Evolutionary conservation across 2,113 vertebrate species (phyloP).

Genomic region (Morone saxatilis): DNA sequence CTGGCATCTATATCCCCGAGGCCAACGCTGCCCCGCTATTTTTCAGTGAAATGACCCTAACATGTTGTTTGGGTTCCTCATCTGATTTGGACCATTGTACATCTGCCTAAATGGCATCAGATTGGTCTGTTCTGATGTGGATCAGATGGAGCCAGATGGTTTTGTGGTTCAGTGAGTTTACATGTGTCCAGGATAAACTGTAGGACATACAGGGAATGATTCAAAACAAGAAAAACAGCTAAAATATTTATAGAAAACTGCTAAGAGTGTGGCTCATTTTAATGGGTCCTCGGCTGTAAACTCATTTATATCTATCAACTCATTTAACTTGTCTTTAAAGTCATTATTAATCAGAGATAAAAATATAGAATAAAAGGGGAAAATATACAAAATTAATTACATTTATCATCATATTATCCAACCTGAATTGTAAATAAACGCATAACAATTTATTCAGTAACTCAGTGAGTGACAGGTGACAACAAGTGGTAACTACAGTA

Average conservation of each 20-base stretch:
- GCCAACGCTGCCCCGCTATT: not conserved
- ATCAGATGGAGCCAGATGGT: constrained; percentile 62
- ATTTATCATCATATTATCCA: no score
- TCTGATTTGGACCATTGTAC: constrained; percentile 41
- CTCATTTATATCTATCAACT: not conserved
- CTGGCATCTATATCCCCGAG: constrained; percentile 19
- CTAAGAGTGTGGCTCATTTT: not conserved
- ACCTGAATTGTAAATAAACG: no score
- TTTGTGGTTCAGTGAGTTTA: constrained; percentile 36
- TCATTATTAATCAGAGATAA: no score
- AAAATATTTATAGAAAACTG: not conserved
- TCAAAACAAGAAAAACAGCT: constrained; percentile 1
- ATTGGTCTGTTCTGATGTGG: constrained; percentile 34
- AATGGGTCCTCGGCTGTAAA: no score
- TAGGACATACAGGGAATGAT: not conserved
- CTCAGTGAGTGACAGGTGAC: no score
- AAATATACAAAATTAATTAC: no score
- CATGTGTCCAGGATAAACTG: not conserved
- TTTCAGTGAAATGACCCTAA: constrained; percentile 46
- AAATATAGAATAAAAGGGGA: no score
- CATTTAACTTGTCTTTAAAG: not conserved
- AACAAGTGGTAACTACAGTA: no score
- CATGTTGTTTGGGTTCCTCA: constrained; percentile 43
- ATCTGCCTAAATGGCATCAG: constrained; percentile 51
- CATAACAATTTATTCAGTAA: no score